Base-by-base conservation (phyloP, 1,140 invertebrate genomes). In the Liolophura sinensis region DNA sequence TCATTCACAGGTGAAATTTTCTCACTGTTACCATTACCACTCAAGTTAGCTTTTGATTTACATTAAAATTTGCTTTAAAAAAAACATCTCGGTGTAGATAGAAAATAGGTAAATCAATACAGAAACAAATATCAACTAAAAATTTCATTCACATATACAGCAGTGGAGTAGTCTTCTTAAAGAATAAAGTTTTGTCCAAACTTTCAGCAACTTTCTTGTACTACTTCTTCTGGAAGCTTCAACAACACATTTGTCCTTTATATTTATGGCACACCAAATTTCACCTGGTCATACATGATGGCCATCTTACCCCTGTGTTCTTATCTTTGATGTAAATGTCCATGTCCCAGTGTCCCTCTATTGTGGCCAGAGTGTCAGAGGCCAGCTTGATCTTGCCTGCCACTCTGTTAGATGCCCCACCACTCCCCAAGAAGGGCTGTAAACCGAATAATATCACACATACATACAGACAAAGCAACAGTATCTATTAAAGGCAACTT, bases 261-360 rank as follows among this genome's bases (percentile, higher is more conserved):
- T 51, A n/a, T 51, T n/a, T n/a, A n/a, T n/a, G n/a, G n/a, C n/a
- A n/a, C n/a, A n/a, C n/a, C n/a, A n/a, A n/a, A n/a, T 15, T 51
- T 51, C 50, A n/a, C 15, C n/a, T 51, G 7, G 52, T 20, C n/a
- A 54, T 20, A 24, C 3, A 40, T 5, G 31, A 40, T 40, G 31
- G 9, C 9, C 15, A 1, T 50, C 82, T 81, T 84, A 90, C 89
- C 65, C 88, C 90, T 18, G 89, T 91, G 74, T 88, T 85, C 77
- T 91, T 90, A 77, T 96, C 93, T 75, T 91, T 92, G 68, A 95
- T 90, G 68, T 87, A 88, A 64, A 96, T 93, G 77, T 90, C 89
- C 60, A 91, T 90, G 85, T 98, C 95, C 95, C 95, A 98, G 79
- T 95, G 93, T 0, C 95, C 95, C 15, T 92, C 91, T 27, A 97